Conservation (phyloP, 2,113 vertebrate genomes). For the Menidia beryllina region DNA sequence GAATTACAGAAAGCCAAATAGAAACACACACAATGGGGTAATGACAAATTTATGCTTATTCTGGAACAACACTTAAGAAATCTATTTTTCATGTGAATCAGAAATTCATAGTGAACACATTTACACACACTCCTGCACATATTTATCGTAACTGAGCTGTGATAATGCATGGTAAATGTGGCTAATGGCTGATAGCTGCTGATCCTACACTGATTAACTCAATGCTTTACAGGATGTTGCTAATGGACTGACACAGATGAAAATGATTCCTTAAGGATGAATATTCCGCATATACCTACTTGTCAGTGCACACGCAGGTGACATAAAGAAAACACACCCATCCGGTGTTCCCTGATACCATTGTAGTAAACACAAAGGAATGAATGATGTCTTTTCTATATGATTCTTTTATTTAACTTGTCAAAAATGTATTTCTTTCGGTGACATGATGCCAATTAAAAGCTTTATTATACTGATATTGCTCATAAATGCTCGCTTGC, state of each 20-base stretch:
- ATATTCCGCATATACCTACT: slow-evolving; percentile 12
- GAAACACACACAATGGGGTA: too few relatives aligned
- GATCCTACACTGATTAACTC: slow-evolving; percentile 65
- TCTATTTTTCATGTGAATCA: background rate
- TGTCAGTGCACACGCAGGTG: background rate
- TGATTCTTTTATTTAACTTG: background rate
- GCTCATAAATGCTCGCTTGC: background rate
- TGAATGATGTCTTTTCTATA: background rate
- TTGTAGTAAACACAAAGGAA: background rate
- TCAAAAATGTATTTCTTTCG: background rate
- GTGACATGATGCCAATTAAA: too few relatives aligned
- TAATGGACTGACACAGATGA: slow-evolving; percentile 46
- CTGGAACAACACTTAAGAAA: background rate
- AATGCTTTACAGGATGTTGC: slow-evolving; percentile 51
- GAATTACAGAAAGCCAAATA: too few relatives aligned
- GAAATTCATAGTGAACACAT: background rate
- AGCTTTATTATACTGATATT: background rate
- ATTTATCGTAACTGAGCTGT: slow-evolving; percentile 45
- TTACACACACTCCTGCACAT: slow-evolving; percentile 7
- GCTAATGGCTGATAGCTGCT: slow-evolving; percentile 65
- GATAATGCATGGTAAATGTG: slow-evolving; percentile 56
- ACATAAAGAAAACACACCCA: background rate
- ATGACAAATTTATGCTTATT: too few relatives aligned
- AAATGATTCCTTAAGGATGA: slow-evolving; percentile 4
- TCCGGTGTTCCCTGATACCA: background rate